These are phyloP conservation scores for Calephelis virginiensis DNA, from an alignment of 1,140 invertebrate species.

Conservation along the genomic window DNA sequence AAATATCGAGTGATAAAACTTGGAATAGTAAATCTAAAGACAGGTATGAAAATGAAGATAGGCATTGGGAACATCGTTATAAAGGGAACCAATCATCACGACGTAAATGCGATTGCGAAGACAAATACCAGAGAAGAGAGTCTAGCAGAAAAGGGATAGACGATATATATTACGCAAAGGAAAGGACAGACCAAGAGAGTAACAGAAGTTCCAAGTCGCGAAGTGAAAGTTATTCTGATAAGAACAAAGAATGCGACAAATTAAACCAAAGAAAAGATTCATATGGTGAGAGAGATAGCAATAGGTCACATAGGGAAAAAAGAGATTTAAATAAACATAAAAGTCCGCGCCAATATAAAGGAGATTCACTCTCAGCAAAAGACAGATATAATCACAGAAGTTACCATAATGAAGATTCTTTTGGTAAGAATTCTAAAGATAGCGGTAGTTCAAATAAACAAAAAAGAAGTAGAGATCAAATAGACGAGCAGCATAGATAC, in stretches of 20 bases:
- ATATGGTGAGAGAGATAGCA: slow-evolving; percentile 11
- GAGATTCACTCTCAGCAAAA: not conserved
- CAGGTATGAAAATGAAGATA: not conserved
- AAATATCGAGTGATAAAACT: not conserved
- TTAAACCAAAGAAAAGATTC: slow-evolving; percentile 3
- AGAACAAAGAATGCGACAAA: not conserved
- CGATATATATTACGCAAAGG: not conserved
- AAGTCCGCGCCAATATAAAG: not conserved
- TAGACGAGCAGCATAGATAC: not conserved
- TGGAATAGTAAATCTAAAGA: not conserved
- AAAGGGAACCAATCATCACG: not conserved
- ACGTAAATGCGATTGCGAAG: not conserved
- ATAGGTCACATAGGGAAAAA: slow-evolving; percentile 1
- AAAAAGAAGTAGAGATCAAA: not conserved
- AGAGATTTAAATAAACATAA: not conserved
- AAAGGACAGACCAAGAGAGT: slow-evolving; percentile 5
- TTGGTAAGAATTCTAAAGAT: not conserved
- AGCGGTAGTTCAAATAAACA: not conserved
- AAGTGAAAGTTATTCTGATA: not conserved
- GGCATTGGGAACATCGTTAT: not conserved
- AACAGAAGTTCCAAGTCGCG: not conserved
- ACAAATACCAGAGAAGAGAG: not conserved
- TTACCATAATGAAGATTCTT: not conserved
- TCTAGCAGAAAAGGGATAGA: not conserved
- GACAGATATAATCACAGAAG: not conserved